Conservation (phyloP, 2,113 vertebrate genomes). For the Clupea harengus region DNA sequence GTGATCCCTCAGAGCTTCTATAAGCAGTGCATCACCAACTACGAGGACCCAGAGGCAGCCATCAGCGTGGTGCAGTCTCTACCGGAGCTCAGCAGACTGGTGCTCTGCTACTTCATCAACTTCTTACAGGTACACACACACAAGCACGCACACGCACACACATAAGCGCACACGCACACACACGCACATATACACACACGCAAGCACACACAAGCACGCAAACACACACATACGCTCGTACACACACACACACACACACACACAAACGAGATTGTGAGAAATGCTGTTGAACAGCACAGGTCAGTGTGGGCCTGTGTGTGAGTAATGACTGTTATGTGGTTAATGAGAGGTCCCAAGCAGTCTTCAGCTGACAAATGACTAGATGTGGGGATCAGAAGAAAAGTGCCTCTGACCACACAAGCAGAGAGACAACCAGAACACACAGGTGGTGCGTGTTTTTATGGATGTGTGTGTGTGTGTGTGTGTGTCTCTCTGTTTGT, state of each 20-base stretch:
- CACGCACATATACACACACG: not conserved
- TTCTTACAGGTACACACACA: conserved; percentile 73
- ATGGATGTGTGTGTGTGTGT: not conserved
- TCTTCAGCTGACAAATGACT: not conserved
- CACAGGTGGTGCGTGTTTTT: not conserved
- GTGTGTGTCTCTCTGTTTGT: not conserved
- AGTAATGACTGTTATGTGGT: not conserved
- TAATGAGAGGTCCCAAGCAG: not conserved
- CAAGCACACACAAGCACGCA: too few species aligned
- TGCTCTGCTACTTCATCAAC: conserved; percentile 80
- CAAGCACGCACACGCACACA: too few species aligned
- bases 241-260: conserved; percentile 13
- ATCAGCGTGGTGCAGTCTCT: conserved; percentile 75
- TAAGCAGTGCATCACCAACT: conserved; percentile 75
- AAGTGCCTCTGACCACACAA: not conserved
- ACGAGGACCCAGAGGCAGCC: conserved; percentile 75
- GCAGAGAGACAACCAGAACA: not conserved
- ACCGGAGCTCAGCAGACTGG: conserved; percentile 75
- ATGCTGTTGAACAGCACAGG: not conserved
- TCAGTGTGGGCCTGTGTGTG: not conserved
- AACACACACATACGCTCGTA: not conserved
- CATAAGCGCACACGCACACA: too few species aligned
- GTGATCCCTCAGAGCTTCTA: conserved; percentile 79
- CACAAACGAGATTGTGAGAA: not conserved
- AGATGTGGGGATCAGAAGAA: not conserved